These are phyloP conservation scores for Mastigias papua DNA, from an alignment of 30 jellyfish, hydroid and myxozoan species.

Conservation along the genomic window DNA sequence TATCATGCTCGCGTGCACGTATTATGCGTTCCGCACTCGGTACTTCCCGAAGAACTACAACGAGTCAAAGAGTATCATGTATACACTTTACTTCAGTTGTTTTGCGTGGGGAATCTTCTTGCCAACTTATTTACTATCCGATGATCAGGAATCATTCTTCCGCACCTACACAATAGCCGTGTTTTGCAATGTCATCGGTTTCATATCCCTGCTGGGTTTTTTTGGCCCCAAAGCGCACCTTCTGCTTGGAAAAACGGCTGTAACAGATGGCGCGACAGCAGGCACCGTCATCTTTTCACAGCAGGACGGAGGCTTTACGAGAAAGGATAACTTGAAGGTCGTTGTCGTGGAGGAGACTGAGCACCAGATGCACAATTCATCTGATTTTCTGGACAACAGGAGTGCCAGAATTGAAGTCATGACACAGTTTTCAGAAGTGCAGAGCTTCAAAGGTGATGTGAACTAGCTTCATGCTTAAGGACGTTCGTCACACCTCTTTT, in stretches of 20 bases:
- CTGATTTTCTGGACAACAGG: conserved; percentile 1
- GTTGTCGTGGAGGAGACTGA: conserved; percentile 29
- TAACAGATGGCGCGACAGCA: conserved; percentile 17
- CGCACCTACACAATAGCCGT: conserved; percentile 39
- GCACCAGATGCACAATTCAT: neutral
- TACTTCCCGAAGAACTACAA: conserved; percentile 91
- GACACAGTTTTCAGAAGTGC: neutral
- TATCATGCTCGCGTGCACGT: conserved; percentile 53
- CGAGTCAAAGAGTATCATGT: conserved; percentile 88
- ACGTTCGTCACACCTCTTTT: neutral
- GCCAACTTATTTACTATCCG: conserved; percentile 10
- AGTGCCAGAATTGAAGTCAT: neutral
- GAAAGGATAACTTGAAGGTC: conserved; percentile 8
- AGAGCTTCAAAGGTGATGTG: neutral
- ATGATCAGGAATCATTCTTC: conserved; percentile 5
- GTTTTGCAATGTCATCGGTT: conserved; percentile 24
- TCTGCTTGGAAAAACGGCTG: conserved; percentile 34
- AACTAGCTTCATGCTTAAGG: neutral
- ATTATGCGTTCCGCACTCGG: conserved; percentile 63
- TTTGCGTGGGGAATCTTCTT: conserved; percentile 65
- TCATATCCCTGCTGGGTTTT: conserved; percentile 8
- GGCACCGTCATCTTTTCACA: conserved; percentile 14
- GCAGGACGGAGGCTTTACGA: neutral
- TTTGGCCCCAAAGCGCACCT: conserved; percentile 51
- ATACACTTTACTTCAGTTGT: conserved; percentile 69